Evolutionary conservation across 2,113 vertebrate species (phyloP).

Genomic region (Lycocorax pyrrhopterus): DNA sequence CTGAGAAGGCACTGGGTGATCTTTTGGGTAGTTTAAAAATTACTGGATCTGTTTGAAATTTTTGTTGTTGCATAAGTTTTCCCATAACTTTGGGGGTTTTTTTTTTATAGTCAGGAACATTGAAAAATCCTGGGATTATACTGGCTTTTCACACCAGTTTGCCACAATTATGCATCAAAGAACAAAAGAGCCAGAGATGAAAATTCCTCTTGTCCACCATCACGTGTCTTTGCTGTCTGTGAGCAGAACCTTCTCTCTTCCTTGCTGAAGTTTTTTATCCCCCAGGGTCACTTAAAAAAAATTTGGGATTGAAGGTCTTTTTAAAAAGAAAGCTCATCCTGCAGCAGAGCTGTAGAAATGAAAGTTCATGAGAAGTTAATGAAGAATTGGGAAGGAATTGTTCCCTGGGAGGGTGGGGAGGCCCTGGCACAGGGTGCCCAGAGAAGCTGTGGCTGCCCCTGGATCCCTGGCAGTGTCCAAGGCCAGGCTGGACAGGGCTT

Average conservation of each 20-base stretch:
- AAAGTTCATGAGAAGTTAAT: background rate
- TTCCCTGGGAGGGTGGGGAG: rapidly evolving
- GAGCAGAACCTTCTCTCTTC: background rate
- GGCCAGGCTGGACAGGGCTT: background rate
- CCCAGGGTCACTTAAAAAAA: background rate
- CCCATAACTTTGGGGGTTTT: background rate
- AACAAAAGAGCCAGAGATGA: background rate
- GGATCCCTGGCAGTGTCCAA: background rate
- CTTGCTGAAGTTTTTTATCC: background rate
- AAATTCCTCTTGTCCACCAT: background rate
- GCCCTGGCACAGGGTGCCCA: background rate
- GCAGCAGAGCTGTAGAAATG: background rate
- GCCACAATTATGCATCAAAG: background rate
- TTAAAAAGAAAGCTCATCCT: background rate
- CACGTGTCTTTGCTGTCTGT: rapidly evolving
- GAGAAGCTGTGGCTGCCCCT: background rate
- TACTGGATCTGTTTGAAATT: background rate
- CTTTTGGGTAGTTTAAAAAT: background rate
- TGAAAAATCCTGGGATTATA: background rate
- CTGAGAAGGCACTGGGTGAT: background rate
- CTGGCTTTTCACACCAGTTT: background rate
- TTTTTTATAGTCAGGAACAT: background rate
- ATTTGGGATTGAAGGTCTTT: background rate
- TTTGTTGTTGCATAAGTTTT: background rate
- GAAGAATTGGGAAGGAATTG: background rate